Percentiles rank a stretch among this genome's conserved stretches.
Conservation (phyloP, 2,888 invertebrate genomes). For the Caenorhabditis auriculariae region DNA sequence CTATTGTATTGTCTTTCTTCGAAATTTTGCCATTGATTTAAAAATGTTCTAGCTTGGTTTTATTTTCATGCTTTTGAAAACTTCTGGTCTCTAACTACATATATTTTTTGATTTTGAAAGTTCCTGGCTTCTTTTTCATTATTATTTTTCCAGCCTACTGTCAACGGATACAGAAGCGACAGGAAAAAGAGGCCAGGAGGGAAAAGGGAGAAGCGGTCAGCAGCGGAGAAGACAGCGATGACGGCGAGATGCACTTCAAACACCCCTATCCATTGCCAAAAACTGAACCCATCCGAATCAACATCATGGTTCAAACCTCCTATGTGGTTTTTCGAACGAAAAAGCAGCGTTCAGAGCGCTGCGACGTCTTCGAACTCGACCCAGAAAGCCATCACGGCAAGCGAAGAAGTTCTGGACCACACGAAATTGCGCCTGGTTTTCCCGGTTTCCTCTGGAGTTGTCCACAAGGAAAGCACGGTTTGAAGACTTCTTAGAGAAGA, state of each 20-base stretch:
- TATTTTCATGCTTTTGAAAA: not conserved
- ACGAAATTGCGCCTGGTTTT: conserved; percentile 37
- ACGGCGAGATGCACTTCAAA: conserved; percentile 17
- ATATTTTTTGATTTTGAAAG: no score
- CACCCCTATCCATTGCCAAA: conserved; percentile 32
- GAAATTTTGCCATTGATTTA: not conserved
- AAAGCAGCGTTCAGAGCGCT: not conserved
- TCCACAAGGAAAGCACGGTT: conserved; percentile 39
- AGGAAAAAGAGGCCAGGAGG: conserved; percentile 29
- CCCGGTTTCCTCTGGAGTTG: conserved; percentile 53
- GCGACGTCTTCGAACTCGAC: conserved; percentile 8
- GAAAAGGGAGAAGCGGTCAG: conserved; percentile 32
- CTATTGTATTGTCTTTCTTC: not conserved
- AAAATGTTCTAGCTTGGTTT: not conserved
- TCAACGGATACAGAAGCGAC: conserved; percentile 28
- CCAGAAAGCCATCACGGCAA: conserved; percentile 14
- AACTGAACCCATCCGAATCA: conserved; percentile 32
- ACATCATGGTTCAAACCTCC: conserved; percentile 27
- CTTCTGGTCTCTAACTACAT: not conserved
- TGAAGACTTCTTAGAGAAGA: not conserved
- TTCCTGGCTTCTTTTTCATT: not conserved
- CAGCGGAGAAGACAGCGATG: conserved; percentile 29
- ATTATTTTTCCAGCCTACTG: conserved; percentile 29
- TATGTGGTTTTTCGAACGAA: not conserved
- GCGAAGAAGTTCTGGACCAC: conserved; percentile 19